Base-by-base conservation (phyloP, 2,797 vertebrate genomes). In the Cryptoblepharus egeriae region DNA sequence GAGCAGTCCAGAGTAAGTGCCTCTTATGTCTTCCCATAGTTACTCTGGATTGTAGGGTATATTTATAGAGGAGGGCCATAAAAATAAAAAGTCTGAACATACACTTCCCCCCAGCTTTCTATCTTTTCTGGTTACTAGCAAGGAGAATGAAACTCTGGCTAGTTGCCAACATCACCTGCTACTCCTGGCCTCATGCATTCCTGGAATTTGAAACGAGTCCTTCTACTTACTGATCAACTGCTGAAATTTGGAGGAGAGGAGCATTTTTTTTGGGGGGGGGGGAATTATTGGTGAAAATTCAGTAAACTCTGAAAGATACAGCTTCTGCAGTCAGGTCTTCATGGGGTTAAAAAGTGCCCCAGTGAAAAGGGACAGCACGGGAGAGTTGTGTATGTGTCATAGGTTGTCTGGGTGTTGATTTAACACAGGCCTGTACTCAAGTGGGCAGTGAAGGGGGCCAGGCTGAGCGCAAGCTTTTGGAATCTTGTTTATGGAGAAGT, bases 401-500 rank as follows among this genome's bases (percentile, higher is more conserved):
- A 70, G 39, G 30, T 61, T 22, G 61, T 24, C 32, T 82, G 49
- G 65, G 60, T 78, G 52, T 22, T 73, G 76, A 83, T 83, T 78
- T 78, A 73, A 45, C 16, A 32, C 49, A 83, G 49, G 69, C 76
- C 61, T 78, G 49, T 57, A 22, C 52, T 79, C 52, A 74, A 73
- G 61, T 18, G 73, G 63, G 67, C 74, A 63, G 7, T 24, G 57
- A 64, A 82, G 42, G 58, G 74, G 74, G 32, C 24, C 37, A 49
- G 45, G 35, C 45, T 42, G 35, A 83, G 68, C 81, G 45, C 28
- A 60, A 79, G 52, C 69, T 49, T 45, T 57, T 83, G 82, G 82
- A 79, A 83, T 79, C 63, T 74, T 83, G 69, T 83, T 83, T 78
- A 83, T 79, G 69, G 35, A 79, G n/a, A 78, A 83, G 55, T 68